A percentile compares a stretch with the other conserved stretches of the same genome.
Conservation (phyloP, 2,888 invertebrate species). For the Mythimna albipuncta region DNA sequence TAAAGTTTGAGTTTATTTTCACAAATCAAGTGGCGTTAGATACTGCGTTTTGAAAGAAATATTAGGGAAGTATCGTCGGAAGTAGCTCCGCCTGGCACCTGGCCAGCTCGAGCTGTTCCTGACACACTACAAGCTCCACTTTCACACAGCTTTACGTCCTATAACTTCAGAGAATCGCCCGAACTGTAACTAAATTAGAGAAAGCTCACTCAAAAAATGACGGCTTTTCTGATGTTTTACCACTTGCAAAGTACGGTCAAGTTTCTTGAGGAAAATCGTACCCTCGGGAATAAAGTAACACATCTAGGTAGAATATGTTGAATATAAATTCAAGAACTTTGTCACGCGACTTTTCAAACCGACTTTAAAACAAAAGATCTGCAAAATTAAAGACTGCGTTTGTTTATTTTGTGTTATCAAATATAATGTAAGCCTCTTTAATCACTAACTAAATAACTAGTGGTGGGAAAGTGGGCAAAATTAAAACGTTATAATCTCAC, state of each 20-base stretch:
- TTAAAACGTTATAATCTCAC: no score
- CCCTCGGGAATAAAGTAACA: conserved; percentile 28
- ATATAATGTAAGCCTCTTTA: neutral
- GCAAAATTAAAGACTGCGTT: neutral
- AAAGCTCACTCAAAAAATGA: conserved; percentile 16
- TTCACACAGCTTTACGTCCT: conserved; percentile 43
- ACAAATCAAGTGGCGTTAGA: conserved; percentile 59
- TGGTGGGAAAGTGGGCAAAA: neutral
- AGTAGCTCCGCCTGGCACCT: conserved; percentile 69
- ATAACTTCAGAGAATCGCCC: conserved; percentile 32
- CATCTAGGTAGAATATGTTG: conserved; percentile 2
- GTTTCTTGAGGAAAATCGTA: conserved; percentile 40
- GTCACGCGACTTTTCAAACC: conserved; percentile 17
- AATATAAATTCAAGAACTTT: conserved; percentile 32
- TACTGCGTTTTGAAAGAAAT: conserved; percentile 69
- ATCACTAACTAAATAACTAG: neutral
- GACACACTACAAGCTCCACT: conserved; percentile 61
- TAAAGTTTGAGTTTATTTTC: conserved; percentile 66
- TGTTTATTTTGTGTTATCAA: neutral
- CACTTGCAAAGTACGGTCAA: conserved; percentile 32
- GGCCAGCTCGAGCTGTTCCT: conserved; percentile 68
- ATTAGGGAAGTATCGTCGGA: conserved; percentile 72
- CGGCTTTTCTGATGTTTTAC: conserved; percentile 23
- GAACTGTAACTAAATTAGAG: conserved; percentile 44
- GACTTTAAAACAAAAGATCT: conserved; percentile 42